Percentiles rank a stretch among this genome's conserved stretches.
These are phyloP conservation scores for Delichon dasypus DNA, from an alignment of 2,797 vertebrate species.

Conservation along the genomic window DNA sequence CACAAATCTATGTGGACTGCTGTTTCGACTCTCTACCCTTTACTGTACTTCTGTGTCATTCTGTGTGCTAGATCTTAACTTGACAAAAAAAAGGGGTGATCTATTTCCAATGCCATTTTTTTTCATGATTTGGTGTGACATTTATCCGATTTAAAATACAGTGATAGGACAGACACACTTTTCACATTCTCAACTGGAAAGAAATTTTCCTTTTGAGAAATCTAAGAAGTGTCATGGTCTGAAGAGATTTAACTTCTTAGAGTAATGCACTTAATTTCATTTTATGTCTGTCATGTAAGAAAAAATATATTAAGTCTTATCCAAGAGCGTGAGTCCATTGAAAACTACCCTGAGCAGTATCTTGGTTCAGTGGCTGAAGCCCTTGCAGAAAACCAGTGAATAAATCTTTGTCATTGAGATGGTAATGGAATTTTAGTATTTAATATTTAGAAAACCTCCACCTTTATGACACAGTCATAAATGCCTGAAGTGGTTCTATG, in stretches of 20 bases:
- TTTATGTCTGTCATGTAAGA: background rate
- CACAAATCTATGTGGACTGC: background rate
- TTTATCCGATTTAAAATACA: background rate
- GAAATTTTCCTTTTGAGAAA: constrained; percentile 11
- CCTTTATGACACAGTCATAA: background rate
- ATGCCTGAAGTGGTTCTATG: background rate
- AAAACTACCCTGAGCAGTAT: background rate
- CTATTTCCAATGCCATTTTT: background rate
- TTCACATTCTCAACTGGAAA: background rate
- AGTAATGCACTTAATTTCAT: background rate
- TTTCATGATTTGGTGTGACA: background rate
- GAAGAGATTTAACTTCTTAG: background rate
- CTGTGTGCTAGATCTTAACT: background rate
- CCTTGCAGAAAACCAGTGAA: background rate
- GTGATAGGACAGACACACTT: background rate
- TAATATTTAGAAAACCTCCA: background rate
- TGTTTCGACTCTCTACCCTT: background rate
- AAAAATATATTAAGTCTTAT: background rate
- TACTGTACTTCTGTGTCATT: background rate
- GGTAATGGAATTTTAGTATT: background rate
- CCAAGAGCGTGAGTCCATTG: background rate
- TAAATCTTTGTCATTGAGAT: background rate
- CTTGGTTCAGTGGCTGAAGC: background rate
- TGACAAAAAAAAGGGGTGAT: background rate
- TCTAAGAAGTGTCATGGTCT: background rate